phyloP scores from a whole-genome alignment of 2,888 invertebrate genomes.

The Caprella mutica region DNA sequence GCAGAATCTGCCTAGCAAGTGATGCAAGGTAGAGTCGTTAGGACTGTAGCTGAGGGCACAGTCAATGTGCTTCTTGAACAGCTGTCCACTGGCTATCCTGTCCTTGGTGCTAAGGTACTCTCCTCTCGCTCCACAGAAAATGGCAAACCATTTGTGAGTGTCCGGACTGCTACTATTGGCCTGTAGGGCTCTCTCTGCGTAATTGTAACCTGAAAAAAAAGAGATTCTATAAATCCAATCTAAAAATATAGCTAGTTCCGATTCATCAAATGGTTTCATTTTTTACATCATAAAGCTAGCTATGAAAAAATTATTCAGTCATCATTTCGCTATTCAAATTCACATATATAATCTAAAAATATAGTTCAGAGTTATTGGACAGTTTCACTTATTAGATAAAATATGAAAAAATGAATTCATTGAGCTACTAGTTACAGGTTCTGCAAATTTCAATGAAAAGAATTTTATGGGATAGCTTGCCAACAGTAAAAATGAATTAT shows the following conservation, averaged over 20 bases:
- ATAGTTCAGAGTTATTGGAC: not conserved
- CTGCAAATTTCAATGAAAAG: too few relatives aligned
- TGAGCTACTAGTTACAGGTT: too few relatives aligned
- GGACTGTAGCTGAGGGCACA: constrained; percentile 52
- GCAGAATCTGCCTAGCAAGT: constrained; percentile 51
- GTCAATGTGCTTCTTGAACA: constrained; percentile 57
- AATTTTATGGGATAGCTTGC: too few relatives aligned
- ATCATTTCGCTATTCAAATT: too few relatives aligned
- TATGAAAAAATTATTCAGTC: too few relatives aligned
- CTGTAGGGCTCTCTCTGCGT: constrained; percentile 48
- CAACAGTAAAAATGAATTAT: too few relatives aligned
- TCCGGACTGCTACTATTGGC: constrained; percentile 46
- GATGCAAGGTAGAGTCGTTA: constrained; percentile 51
- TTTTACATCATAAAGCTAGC: too few relatives aligned
- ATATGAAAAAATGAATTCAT: too few relatives aligned
- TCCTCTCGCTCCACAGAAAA: constrained; percentile 52
- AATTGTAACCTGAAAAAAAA: constrained; percentile 45
- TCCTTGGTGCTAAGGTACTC: constrained; percentile 52
- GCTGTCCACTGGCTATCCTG: constrained; percentile 53
- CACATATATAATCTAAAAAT: not conserved
- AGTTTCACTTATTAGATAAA: not conserved
- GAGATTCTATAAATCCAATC: not conserved
- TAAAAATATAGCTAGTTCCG: too few relatives aligned
- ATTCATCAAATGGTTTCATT: too few relatives aligned
- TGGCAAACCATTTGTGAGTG: constrained; percentile 61